phyloP scores from a whole-genome alignment of 2,797 vertebrate genomes.

The Catamblyrhynchus diadema region DNA sequence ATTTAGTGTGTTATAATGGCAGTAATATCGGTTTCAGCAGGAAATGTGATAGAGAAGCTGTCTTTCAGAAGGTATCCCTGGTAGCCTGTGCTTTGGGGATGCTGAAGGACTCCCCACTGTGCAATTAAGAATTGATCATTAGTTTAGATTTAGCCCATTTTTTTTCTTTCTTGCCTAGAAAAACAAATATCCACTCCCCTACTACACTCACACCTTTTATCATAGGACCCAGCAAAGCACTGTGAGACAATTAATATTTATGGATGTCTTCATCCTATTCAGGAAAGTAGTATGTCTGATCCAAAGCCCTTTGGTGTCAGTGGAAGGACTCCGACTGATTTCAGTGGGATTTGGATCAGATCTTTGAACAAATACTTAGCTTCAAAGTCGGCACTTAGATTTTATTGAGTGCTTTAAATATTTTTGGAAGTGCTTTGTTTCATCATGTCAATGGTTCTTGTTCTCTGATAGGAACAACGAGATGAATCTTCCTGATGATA shows the following conservation, averaged over 20 bases:
- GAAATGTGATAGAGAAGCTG: neutral
- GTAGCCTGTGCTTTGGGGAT: neutral
- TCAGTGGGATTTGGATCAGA: neutral
- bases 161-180: neutral
- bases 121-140: neutral
- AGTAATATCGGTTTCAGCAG: neutral
- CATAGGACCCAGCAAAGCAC: neutral
- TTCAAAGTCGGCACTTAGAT: neutral
- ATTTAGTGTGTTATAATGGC: neutral
- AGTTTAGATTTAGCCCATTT: neutral
- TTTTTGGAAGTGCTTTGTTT: slow-evolving; percentile 29
- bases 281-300: neutral
- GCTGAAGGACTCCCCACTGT: neutral
- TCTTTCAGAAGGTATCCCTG: neutral
- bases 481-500: neutral
- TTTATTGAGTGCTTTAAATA: slow-evolving; percentile 27
- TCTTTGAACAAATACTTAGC: slow-evolving; percentile 3
- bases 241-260: neutral
- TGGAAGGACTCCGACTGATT: neutral
- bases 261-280: neutral
- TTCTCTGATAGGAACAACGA: neutral
- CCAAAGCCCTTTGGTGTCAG: slow-evolving; percentile 23
- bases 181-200: neutral
- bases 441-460: neutral
- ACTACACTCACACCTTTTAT: neutral